Conservation (phyloP, 2,113 vertebrate species). For the Machaerirhynchus nigripectus region DNA sequence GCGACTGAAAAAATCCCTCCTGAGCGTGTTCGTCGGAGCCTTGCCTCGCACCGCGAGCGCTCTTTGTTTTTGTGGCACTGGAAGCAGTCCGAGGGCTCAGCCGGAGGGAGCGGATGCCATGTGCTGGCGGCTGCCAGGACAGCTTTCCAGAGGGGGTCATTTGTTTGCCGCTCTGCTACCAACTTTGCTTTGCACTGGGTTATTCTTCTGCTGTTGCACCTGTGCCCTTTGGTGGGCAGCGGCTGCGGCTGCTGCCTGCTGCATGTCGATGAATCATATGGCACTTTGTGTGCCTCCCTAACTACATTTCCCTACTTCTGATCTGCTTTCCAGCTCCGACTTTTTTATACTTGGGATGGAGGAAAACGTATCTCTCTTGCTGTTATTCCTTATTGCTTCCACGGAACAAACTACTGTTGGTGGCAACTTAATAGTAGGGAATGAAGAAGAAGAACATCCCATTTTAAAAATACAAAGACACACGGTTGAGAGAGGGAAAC, state of each 20-base stretch:
- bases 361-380: not conserved
- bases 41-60: accelerated
- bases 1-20: not conserved
- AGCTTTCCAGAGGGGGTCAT: not conserved
- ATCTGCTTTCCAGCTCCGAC: not conserved
- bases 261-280: not conserved
- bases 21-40: not conserved
- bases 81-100: not conserved
- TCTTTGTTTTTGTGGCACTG: not conserved
- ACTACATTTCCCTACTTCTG: not conserved
- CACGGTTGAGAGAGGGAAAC: not conserved
- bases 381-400: not conserved
- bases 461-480: not conserved
- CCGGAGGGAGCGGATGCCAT: not conserved
- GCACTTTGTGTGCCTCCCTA: not conserved
- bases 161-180: not conserved
- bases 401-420: not conserved
- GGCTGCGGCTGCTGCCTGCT: not conserved
- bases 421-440: not conserved
- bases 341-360: not conserved
- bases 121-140: not conserved
- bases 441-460: not conserved
- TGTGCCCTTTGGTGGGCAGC: not conserved
- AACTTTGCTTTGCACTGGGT: not conserved
- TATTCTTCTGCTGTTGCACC: not conserved